Conservation (phyloP, 2,888 invertebrate species). For the Ecdyonurus torrentis region DNA sequence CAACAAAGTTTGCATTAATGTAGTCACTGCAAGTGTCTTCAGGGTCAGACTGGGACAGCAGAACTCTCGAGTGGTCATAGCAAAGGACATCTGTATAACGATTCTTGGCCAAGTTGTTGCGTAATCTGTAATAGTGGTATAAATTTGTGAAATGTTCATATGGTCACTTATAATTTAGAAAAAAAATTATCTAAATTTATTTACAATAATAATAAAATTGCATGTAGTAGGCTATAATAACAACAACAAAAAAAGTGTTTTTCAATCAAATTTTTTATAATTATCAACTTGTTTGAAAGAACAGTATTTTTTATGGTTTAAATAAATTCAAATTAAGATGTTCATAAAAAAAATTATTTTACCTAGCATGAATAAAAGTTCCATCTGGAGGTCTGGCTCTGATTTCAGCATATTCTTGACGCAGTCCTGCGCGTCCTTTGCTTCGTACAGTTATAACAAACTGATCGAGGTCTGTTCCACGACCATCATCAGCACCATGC, state of each 20-base stretch:
- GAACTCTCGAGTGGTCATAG: slow-evolving; percentile 87
- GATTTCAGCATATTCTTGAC: slow-evolving; percentile 77
- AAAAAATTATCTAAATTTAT: neutral
- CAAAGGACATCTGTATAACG: slow-evolving; percentile 92
- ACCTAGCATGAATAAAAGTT: slow-evolving; percentile 77
- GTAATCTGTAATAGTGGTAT: slow-evolving; percentile 38
- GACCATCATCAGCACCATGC: slow-evolving; percentile 25
- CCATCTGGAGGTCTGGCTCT: slow-evolving; percentile 69
- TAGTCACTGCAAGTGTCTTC: slow-evolving; percentile 66
- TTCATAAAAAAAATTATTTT: slow-evolving; percentile 22
- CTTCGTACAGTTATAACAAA: slow-evolving; percentile 58
- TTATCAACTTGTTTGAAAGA: neutral
- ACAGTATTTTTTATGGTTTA: neutral
- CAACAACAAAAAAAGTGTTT: neutral
- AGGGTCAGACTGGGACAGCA: slow-evolving; percentile 57
- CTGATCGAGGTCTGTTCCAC: slow-evolving; percentile 47
- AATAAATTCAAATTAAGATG: neutral
- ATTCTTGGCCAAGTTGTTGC: slow-evolving; percentile 63
- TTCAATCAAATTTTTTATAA: neutral
- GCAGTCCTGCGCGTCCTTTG: slow-evolving; percentile 63
- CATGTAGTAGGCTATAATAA: neutral
- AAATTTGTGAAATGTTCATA: no score
- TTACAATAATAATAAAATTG: neutral
- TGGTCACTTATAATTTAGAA: no score
- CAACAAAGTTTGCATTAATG: slow-evolving; percentile 95